phyloP scores from a whole-genome alignment of 1,140 invertebrate species.

The Zaprionus tsacasi region DNA sequence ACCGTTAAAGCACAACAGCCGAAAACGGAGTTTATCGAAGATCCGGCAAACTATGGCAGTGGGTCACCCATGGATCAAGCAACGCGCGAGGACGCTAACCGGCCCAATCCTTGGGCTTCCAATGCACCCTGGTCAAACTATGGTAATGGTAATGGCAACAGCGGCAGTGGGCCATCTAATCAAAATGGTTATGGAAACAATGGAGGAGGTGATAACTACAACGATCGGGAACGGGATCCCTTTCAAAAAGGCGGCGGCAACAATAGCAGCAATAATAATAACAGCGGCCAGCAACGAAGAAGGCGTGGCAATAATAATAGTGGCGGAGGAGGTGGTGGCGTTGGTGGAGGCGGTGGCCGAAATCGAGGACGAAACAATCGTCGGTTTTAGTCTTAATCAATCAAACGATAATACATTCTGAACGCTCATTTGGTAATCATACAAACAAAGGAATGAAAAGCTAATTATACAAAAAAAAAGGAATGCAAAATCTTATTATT shows the following conservation, averaged over 20 bases:
- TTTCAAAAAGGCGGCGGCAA: slow-evolving; percentile 54
- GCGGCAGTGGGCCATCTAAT: slow-evolving; percentile 36
- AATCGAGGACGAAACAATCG: slow-evolving; percentile 71
- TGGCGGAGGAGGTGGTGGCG: slow-evolving; percentile 23
- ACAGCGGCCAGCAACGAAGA: slow-evolving; percentile 56
- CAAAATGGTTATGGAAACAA: slow-evolving; percentile 71
- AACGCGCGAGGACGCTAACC: slow-evolving; percentile 20
- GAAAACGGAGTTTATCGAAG: slow-evolving; percentile 68
- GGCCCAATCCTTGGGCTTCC: slow-evolving; percentile 76
- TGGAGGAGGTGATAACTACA: slow-evolving; percentile 47
- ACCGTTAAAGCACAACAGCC: slow-evolving; percentile 68
- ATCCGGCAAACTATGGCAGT: slow-evolving; percentile 32
- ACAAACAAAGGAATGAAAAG: slow-evolving; percentile 26
- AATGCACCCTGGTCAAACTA: slow-evolving; percentile 66
- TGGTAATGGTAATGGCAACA: slow-evolving; percentile 53
- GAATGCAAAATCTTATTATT: slow-evolving; percentile 20
- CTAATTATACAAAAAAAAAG: slow-evolving; percentile 15
- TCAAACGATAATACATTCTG: slow-evolving; percentile 24
- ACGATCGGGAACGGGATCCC: slow-evolving; percentile 60
- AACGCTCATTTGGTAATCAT: slow-evolving; percentile 20
- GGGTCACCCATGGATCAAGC: slow-evolving; percentile 60
- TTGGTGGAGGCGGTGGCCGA: slow-evolving; percentile 47
- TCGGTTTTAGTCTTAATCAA: slow-evolving; percentile 59
- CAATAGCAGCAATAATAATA: slow-evolving; percentile 47
- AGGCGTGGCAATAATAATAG: slow-evolving; percentile 65